These are phyloP conservation scores for Phataginus tricuspis DNA, from an alignment of 2,797 vertebrate species.

Conservation along the genomic window DNA sequence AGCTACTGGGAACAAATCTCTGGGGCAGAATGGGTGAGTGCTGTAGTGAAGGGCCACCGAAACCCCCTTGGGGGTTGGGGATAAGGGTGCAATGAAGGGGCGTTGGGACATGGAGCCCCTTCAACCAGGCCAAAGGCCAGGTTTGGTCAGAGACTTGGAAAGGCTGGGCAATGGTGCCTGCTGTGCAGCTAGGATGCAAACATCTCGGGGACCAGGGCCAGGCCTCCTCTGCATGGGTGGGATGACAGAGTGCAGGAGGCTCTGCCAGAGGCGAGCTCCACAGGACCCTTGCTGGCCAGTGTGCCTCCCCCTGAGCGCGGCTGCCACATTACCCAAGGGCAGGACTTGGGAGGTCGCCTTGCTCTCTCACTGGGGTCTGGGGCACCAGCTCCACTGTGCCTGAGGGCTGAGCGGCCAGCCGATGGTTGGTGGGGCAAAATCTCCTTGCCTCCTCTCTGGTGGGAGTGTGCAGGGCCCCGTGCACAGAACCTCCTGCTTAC, in stretches of 20 bases:
- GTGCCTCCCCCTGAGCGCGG: neutral
- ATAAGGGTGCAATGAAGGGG: neutral
- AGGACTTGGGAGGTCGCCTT: neutral
- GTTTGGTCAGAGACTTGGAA: neutral
- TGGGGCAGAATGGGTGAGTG: neutral
- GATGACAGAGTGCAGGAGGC: neutral
- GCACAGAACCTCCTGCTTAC: conserved; percentile 82
- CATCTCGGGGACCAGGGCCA: neutral
- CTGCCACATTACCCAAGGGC: neutral
- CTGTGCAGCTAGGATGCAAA: neutral
- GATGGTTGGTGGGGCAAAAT: too few species aligned
- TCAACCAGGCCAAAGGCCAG: neutral
- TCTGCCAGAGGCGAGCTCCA: neutral
- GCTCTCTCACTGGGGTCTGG: neutral
- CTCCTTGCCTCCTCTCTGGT: neutral
- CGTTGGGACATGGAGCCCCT: too few species aligned
- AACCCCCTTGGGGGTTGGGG: neutral
- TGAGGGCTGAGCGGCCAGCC: neutral
- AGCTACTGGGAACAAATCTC: neutral
- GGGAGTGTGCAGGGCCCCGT: neutral
- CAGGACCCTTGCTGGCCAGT: too few species aligned
- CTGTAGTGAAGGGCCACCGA: neutral
- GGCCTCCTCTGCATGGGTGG: neutral
- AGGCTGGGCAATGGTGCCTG: neutral
- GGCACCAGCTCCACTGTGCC: neutral